Evolutionary conservation across 1,140 invertebrate genomes (phyloP).

Genomic region (Delia radicum): DNA sequence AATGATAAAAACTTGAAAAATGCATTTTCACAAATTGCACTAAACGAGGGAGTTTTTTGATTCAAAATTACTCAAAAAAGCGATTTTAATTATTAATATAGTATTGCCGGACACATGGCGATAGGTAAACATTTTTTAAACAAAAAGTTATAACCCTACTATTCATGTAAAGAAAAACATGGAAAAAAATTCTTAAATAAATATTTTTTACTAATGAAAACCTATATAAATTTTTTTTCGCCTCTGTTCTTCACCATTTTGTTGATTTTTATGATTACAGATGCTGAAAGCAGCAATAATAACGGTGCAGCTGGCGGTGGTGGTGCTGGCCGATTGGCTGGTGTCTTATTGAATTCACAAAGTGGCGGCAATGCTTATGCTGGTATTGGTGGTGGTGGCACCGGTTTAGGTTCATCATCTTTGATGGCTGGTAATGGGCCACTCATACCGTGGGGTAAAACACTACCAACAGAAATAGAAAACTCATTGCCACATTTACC

Average conservation of each 20-base stretch:
- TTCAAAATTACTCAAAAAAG: too few species aligned
- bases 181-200: background rate
- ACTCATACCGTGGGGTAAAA: slow-evolving; percentile 52
- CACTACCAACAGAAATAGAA: slow-evolving; percentile 53
- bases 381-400: slow-evolving; percentile 26
- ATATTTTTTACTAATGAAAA: background rate
- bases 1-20: too few species aligned
- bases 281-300: slow-evolving; percentile 13
- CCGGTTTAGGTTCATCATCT: slow-evolving; percentile 25
- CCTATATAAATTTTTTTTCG: background rate
- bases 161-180: too few species aligned
- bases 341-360: slow-evolving; percentile 43
- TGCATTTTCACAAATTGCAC: too few species aligned
- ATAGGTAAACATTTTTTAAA: too few species aligned
- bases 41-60: too few species aligned
- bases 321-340: slow-evolving; percentile 41
- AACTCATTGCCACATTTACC: slow-evolving; percentile 57
- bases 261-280: slow-evolving; percentile 24
- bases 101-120: too few species aligned
- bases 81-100: too few species aligned
- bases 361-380: slow-evolving; percentile 23
- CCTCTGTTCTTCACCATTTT: background rate
- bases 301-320: slow-evolving; percentile 28
- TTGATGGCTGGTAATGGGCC: slow-evolving; percentile 41
- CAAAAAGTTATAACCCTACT: too few species aligned